Evolutionary conservation across 2,113 vertebrate genomes (phyloP), one percentile per base, ranked within the genome.

Genomic region (Ailurus styani): DNA sequence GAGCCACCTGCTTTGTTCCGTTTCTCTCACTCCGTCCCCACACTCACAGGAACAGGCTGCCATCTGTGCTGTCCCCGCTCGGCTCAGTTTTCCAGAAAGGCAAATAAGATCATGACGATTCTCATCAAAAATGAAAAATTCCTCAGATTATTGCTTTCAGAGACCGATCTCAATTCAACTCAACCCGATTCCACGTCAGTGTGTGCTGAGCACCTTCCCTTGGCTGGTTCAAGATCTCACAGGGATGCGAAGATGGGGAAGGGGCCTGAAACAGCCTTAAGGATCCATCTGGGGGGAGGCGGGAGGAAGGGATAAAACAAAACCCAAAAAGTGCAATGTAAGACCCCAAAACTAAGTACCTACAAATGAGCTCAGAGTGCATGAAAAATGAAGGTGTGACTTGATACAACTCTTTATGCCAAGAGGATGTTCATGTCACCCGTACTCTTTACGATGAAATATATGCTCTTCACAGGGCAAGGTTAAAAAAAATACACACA

Each of bases 11-110:
- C 17, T 94, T 57, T 21, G 54, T 92, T 95, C 96, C 64, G 68
- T 23, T 77, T 93, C 86, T 50, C 81, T 90, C 55, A 4, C 90
- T 87, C 52, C 14, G 5, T 94, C 95, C 98, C 47, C 93, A 85
- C 75, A 95, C 75, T 64, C 70, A 2, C 87, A 94, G 95, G 95
- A 96, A 96, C 96, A 95, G 70, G 18, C 81, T 9, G n/a, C 96
- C 97, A 96, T 89, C 96, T 96, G 97, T 20, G 57, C 96, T n/a
- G 42, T 54, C 0, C 79, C 66, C 20, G 68, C 79, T 78, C 6
- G 0, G 95, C 42, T 54, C 15, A 0, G 52, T 55, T 84, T 34
- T 13, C 75, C 95, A 91, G 1, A 1, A 94, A 95, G 91, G 97
- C 90, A 95, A 93, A 75, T 40, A 81, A 85, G 91, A 82, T 55